A percentile compares a stretch with the other conserved stretches of the same genome.
phyloP scores from a whole-genome alignment of 1,140 invertebrate genomes.

The Drosophila funebris region DNA sequence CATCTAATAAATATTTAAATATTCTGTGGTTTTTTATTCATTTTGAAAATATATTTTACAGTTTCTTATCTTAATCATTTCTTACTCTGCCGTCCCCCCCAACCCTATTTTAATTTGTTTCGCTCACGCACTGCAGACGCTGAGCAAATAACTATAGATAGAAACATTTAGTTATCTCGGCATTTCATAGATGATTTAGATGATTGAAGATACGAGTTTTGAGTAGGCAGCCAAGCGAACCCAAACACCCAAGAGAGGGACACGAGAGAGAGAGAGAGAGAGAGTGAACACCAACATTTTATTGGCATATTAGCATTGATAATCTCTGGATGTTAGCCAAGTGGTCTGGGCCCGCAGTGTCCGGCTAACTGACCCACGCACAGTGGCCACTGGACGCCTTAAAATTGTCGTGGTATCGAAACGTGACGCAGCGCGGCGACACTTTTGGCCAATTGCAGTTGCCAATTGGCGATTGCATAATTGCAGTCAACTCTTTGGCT shows the following conservation, averaged over 20 bases:
- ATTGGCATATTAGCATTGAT: constrained; percentile 79
- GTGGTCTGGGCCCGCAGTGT: constrained; percentile 34
- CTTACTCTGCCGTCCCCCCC: too few relatives aligned
- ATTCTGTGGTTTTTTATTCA: background rate
- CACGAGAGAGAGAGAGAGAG: background rate
- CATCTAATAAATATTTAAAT: background rate
- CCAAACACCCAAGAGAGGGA: background rate
- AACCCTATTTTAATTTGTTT: constrained; percentile 21
- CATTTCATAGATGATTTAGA: constrained; percentile 68
- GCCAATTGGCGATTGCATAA: constrained; percentile 66
- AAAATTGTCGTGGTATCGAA: constrained; percentile 56
- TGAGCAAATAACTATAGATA: constrained; percentile 18
- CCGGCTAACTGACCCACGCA: constrained; percentile 61
- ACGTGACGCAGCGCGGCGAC: constrained; percentile 63
- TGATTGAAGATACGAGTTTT: constrained; percentile 45
- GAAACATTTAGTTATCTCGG: constrained; percentile 35
- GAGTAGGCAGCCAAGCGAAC: constrained; percentile 34
- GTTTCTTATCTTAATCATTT: background rate
- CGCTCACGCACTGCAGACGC: constrained; percentile 32
- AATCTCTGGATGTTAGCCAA: constrained; percentile 77
- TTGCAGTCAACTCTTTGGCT: constrained; percentile 41
- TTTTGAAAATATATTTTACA: background rate
- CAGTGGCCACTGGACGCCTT: constrained; percentile 7
- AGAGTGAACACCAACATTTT: constrained; percentile 42
- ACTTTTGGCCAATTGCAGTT: constrained; percentile 69